Base-by-base conservation (phyloP, 2,797 vertebrate genomes). In the Malacoraja senta region DNA sequence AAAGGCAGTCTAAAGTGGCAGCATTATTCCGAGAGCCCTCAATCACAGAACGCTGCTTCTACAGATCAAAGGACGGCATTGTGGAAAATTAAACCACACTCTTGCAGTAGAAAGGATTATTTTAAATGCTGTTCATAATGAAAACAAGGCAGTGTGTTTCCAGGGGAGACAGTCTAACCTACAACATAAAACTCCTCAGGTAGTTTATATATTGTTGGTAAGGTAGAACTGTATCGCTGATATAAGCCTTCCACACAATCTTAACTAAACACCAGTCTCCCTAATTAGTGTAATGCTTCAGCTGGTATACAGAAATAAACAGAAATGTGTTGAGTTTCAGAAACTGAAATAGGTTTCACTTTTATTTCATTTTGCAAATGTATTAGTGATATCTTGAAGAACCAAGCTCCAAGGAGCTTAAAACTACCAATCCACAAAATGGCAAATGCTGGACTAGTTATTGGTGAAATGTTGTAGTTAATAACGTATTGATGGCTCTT, bases 11-110 rank as follows among this genome's bases (percentile, higher is more conserved):
- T 35, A 35, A 88, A 88, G n/a, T 68, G 53, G 61, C 8, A 35
- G 17, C 84, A 88, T 88, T 88, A 88, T 68, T 65, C 84, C 32
- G 17, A 68, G 61, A 88, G 61, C 32, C 61, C 84, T 88, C 63
- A 88, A 88, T 88, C 61, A 68, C 24, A 35, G 68, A 63, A 35
- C 35, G 63, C 84, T 35, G n/a, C 63, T 35, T n/a, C n/a, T 32
- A 26, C 61, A 68, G 61, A 88, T 88, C 61, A 88, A 88, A 88
- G 84, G n/a, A 68, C 8, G 10, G 84, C 84, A 88, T 65, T 88
- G n/a, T 88, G 65, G 84, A 88, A 88, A 88, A 88, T 88, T 15
- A 88, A 32, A 68, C 61, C 63, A 68, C 15, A 74, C 13, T 19
- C 68, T 17, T 65, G 58, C 1, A 19, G 17, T 21, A 65, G 15